phyloP scores from a whole-genome alignment of 2,797 vertebrate species.

The Rallus crepitans region DNA sequence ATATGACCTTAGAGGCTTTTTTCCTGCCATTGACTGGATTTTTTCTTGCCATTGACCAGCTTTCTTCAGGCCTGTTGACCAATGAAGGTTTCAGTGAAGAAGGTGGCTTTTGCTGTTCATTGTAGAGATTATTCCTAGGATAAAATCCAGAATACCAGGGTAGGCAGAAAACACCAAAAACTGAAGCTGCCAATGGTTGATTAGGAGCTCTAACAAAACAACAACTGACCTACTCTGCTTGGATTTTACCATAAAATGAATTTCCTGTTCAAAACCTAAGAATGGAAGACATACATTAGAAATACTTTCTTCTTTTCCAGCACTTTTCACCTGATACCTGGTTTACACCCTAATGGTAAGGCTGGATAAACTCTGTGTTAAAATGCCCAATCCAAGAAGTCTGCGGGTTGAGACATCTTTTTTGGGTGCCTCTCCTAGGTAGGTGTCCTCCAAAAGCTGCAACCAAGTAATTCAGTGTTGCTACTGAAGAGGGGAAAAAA shows the following conservation, averaged over 20 bases:
- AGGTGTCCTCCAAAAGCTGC: neutral
- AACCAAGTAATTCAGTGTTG: neutral
- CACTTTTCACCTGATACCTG: neutral
- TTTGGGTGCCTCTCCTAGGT: neutral
- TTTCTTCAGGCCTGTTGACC: neutral
- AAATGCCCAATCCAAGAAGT: neutral
- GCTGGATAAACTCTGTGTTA: neutral
- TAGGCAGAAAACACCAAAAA: neutral
- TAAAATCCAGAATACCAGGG: neutral
- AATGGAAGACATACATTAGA: neutral
- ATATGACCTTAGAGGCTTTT: neutral
- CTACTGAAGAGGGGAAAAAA: neutral
- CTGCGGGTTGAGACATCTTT: neutral
- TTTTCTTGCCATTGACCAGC: neutral
- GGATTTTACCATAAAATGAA: neutral
- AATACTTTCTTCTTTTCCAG: neutral
- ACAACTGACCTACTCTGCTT: neutral
- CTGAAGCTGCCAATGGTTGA: neutral
- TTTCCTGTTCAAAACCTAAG: neutral
- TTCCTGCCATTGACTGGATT: no score
- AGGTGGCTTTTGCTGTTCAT: neutral
- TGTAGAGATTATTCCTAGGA: neutral
- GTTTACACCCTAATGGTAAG: neutral
- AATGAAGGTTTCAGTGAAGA: neutral
- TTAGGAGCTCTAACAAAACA: neutral